Conservation (phyloP, 2,797 vertebrate genomes). For the Petrocephalus schoutedeni region DNA sequence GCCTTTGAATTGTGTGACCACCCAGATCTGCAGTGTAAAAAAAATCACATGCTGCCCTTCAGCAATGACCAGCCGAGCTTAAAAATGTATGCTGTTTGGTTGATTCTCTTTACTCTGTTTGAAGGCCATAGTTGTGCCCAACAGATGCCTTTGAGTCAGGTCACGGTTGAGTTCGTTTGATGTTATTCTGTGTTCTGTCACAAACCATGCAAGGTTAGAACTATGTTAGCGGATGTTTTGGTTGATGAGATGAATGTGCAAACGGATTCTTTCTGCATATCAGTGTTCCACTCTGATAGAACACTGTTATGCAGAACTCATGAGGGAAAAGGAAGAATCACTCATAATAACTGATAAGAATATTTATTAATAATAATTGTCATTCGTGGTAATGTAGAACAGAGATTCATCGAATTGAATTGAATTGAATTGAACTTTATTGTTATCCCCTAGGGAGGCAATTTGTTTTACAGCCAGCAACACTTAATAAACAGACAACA, state of each 20-base stretch:
- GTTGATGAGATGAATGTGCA: background rate
- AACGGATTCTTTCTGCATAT: background rate
- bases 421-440: no score
- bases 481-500: no score
- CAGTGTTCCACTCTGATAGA: background rate
- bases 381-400: no score
- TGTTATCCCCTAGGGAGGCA: no score
- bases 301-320: no score
- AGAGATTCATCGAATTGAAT: no score
- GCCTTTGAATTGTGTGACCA: background rate
- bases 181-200: background rate
- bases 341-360: background rate
- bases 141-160: background rate
- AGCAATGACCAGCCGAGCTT: background rate
- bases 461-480: no score
- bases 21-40: background rate
- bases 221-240: background rate
- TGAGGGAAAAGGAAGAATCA: background rate
- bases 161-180: background rate
- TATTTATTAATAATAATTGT: background rate
- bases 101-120: background rate
- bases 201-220: background rate
- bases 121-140: background rate
- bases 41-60: background rate
- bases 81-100: background rate